Base-by-base conservation (phyloP, 2,888 invertebrate genomes). In the Eupithecia subfuscata region DNA sequence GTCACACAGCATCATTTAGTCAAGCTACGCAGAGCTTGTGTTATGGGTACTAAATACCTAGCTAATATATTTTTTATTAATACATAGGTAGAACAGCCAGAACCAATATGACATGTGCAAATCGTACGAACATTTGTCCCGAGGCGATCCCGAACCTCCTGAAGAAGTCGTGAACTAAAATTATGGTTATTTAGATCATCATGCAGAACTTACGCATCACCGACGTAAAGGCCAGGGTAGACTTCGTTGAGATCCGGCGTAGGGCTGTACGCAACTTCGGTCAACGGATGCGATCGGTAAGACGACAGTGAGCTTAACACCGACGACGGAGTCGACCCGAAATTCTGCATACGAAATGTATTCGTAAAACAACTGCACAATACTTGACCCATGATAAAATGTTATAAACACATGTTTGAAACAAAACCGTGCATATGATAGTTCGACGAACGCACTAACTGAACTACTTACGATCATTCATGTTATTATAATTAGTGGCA, bases 221-320 rank as follows among this genome's bases (percentile, higher is more conserved):
- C 97, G 82, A 97, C 96, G 85, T 95, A 97, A 82, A 97, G 95
- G 83, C 96, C 96, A 75, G 97, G 96, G 89, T 97, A 97, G 70
- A 97, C 97, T 91, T 97, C 97, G 89, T 97, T 97, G 84, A 97
- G 95, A 89, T 97, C 97, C 65, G 97, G 95, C 74, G 95, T 95
- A 69, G 95, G 91, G 80, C 91, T 92, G 86, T 95, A 95, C 11
- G 89, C 79, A 75, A 90, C 84, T 78, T 92, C 90, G 63, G 89
- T 85, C 80, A 90, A 89, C 6, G 91, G 89, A 75, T 92, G 85
- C 70, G 91, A 84, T 64, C 94, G 90, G 76, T 88, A 87, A 56
- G 93, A 87, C n/a, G 92, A 89, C 82, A 94, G 82, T 69, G 93
- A 90, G 77, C 90, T 91, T 85, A 93, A 83, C 82, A 94, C 86